Percentiles rank a stretch among this genome's conserved stretches.
Evolutionary conservation across 2,113 vertebrate species (phyloP).

Genomic region (Chionomys nivalis): DNA sequence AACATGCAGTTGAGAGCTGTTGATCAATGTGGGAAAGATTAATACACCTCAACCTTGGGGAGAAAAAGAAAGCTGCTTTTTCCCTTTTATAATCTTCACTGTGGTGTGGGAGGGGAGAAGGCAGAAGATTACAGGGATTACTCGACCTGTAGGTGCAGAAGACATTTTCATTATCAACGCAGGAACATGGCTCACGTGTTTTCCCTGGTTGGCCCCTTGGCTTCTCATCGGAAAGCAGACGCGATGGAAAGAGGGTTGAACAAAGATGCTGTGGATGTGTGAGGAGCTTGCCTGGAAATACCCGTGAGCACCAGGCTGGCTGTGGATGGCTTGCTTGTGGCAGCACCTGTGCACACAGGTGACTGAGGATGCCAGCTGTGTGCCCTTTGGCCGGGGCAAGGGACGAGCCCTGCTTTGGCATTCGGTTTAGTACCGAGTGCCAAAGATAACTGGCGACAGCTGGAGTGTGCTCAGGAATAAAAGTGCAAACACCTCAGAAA

Average conservation of each 20-base stretch:
- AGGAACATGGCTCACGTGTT: background rate
- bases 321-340: background rate
- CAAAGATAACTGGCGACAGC: constrained; percentile 28
- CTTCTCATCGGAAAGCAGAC: background rate
- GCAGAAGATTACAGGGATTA: constrained; percentile 37
- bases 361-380: background rate
- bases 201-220: background rate
- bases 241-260: background rate
- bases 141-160: background rate
- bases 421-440: background rate
- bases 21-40: background rate
- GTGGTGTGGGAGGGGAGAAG: background rate
- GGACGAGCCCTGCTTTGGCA: constrained; percentile 30
- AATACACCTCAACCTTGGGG: background rate
- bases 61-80: background rate
- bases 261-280: background rate
- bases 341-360: background rate
- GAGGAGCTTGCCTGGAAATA: background rate
- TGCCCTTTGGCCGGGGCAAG: constrained; percentile 15
- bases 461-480: background rate
- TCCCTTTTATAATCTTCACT: constrained; percentile 35
- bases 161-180: constrained; percentile 18
- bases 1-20: background rate
- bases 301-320: background rate
- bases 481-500: constrained; percentile 35